Evolutionary conservation across 2,888 invertebrate genomes (phyloP).

Genomic region (Teleogryllus oceanicus): DNA sequence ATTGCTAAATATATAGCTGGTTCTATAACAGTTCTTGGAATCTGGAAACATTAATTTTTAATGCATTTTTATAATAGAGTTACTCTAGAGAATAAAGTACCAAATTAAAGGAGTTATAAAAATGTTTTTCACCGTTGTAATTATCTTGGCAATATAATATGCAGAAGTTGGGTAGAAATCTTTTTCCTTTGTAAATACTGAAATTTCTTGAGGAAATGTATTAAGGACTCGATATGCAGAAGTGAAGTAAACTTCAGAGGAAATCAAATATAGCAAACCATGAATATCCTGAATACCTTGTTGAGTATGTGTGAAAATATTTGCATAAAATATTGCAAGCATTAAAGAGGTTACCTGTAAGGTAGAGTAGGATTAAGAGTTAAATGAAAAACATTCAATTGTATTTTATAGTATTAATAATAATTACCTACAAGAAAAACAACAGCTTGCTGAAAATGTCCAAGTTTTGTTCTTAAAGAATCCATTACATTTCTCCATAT

Average conservation of each 20-base stretch:
- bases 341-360: constrained; percentile 48
- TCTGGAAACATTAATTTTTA: constrained; percentile 35
- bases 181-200: constrained; percentile 51
- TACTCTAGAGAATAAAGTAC: neutral
- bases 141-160: constrained; percentile 45
- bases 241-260: constrained; percentile 53
- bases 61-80: constrained; percentile 5
- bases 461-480: constrained; percentile 49
- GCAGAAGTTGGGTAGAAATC: constrained; percentile 51
- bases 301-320: constrained; percentile 50
- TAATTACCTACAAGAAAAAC: neutral
- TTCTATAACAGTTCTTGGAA: constrained; percentile 39
- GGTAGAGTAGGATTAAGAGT: neutral
- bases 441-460: constrained; percentile 45
- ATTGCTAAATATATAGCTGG: constrained; percentile 38
- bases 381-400: neutral
- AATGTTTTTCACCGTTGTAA: constrained; percentile 40
- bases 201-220: constrained; percentile 49
- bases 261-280: constrained; percentile 53
- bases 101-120: too few relatives aligned
- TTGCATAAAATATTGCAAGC: constrained; percentile 49
- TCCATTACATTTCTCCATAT: constrained; percentile 49
- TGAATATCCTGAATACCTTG: constrained; percentile 51
- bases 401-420: too few relatives aligned
- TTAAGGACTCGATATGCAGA: constrained; percentile 52